A percentile compares a stretch with the other conserved stretches of the same genome.
Evolutionary conservation across 2,888 invertebrate species (phyloP).

Genomic region (Sisyra terminalis): DNA sequence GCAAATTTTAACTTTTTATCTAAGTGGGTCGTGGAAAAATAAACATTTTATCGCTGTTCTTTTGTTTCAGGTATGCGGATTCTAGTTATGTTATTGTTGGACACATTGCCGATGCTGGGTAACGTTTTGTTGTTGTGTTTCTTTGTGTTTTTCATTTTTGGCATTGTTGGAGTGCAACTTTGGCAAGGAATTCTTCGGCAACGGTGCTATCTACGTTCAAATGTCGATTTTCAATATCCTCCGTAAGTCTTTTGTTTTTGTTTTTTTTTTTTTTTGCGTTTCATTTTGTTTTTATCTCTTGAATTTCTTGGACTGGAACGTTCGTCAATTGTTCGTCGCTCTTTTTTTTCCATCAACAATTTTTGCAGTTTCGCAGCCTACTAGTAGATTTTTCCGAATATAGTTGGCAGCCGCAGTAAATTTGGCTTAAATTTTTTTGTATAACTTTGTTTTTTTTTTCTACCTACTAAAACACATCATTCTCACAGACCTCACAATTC

Average conservation of each 20-base stretch:
- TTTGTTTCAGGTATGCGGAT: slow-evolving; percentile 82
- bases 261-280: not conserved
- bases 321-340: not conserved
- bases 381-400: too few species aligned
- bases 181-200: slow-evolving; percentile 97
- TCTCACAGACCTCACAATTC: too few species aligned
- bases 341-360: not conserved
- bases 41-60: too few species aligned
- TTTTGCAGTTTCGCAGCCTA: not conserved
- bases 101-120: slow-evolving; percentile 98
- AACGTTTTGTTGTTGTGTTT: slow-evolving; percentile 97
- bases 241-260: slow-evolving; percentile 42
- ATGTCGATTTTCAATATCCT: slow-evolving; percentile 51
- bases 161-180: slow-evolving; percentile 97
- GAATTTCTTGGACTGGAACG: not conserved
- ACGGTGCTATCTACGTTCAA: slow-evolving; percentile 70
- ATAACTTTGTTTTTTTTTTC: too few species aligned
- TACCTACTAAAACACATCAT: too few species aligned
- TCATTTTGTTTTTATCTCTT: not conserved
- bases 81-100: slow-evolving; percentile 92
- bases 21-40: too few species aligned
- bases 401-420: too few species aligned
- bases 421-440: too few species aligned
- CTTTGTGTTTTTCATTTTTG: slow-evolving; percentile 99
- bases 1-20: too few species aligned